Evolutionary conservation across 1,140 invertebrate genomes (phyloP).

Genomic region (Bursaphelenchus mucronatus): DNA sequence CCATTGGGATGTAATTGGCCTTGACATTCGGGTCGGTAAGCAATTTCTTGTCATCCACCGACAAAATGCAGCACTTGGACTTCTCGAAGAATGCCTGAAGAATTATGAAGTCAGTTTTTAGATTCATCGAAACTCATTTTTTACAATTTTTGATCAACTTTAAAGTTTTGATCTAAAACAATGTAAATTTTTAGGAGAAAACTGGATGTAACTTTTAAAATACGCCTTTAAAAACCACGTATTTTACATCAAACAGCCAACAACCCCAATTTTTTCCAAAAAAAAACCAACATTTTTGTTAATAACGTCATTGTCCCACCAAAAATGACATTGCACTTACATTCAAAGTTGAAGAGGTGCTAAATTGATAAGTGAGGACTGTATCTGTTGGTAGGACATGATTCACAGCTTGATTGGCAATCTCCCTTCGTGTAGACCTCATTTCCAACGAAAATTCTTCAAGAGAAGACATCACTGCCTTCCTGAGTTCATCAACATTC

Average conservation of each 20-base stretch:
- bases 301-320: too few species aligned
- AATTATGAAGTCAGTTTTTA: constrained; percentile 6
- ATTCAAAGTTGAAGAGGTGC: constrained; percentile 25
- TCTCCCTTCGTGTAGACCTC: constrained; percentile 18
- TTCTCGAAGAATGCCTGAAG: constrained; percentile 28
- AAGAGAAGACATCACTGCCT: constrained; percentile 18
- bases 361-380: constrained; percentile 27
- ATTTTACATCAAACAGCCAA: too few species aligned
- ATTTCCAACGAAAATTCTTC: constrained; percentile 29
- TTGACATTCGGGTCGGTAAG: constrained; percentile 6
- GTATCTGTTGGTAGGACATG: constrained; percentile 31
- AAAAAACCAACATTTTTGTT: too few species aligned
- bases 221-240: too few species aligned
- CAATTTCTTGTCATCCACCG: constrained; percentile 26
- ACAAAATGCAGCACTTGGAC: constrained; percentile 20
- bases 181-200: too few species aligned
- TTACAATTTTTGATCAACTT: not conserved
- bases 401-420: constrained; percentile 22
- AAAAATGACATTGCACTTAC: constrained; percentile 12
- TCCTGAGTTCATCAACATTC: constrained; percentile 26
- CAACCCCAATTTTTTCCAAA: too few species aligned
- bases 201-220: too few species aligned
- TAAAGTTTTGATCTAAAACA: not conserved
- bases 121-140: not conserved
- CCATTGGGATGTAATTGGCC: constrained; percentile 30